These are phyloP conservation scores for Cydia amplana DNA, from an alignment of 1,140 invertebrate genomes.

Conservation along the genomic window DNA sequence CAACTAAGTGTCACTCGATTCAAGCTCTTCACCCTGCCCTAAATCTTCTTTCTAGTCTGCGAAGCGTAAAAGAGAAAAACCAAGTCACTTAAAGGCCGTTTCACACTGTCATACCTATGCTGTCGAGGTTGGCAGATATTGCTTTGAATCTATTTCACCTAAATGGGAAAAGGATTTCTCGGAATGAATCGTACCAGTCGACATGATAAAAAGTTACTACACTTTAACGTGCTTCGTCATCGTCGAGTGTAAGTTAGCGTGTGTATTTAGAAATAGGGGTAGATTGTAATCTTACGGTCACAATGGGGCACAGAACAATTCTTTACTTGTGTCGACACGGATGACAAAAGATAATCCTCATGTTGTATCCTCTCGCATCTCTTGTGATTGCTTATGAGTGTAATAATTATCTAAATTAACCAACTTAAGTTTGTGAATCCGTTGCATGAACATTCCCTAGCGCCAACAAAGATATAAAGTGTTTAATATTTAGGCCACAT, in stretches of 20 bases:
- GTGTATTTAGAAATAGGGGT: conserved; percentile 14
- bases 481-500: conserved; percentile 1
- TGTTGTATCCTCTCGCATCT: neutral
- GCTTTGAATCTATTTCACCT: conserved; percentile 25
- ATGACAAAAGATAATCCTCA: conserved; percentile 20
- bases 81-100: conserved; percentile 31
- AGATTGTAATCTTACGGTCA: conserved; percentile 25
- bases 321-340: conserved; percentile 27
- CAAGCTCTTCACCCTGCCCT: conserved; percentile 28
- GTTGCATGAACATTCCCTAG: neutral
- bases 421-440: neutral
- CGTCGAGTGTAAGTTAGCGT: neutral
- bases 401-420: neutral
- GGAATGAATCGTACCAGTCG: conserved; percentile 7
- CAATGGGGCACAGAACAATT: conserved; percentile 22
- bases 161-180: conserved; percentile 9
- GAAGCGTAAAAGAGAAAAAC: conserved; percentile 28
- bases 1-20: conserved; percentile 27
- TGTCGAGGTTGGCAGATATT: conserved; percentile 28
- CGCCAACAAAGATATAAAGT: neutral
- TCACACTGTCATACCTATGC: conserved; percentile 23
- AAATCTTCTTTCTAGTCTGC: conserved; percentile 30
- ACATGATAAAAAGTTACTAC: conserved; percentile 27
- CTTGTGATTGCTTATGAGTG: neutral
- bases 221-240: conserved; percentile 21